Evolutionary conservation across 2,888 invertebrate species (phyloP).

Genomic region (Tetragonula carbonaria): DNA sequence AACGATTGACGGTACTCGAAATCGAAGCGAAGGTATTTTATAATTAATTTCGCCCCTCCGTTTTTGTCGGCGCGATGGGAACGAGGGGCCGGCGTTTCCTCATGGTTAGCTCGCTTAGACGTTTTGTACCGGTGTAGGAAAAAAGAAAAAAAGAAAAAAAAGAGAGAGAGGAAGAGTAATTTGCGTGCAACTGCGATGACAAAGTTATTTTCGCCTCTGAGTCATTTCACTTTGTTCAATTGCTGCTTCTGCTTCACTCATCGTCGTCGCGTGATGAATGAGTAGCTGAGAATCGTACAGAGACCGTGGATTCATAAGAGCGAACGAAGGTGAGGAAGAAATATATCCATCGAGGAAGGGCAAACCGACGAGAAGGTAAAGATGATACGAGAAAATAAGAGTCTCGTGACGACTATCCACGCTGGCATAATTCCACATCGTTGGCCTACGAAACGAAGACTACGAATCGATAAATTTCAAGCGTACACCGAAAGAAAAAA

Average conservation of each 20-base stretch:
- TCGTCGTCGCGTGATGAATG: conserved; percentile 7
- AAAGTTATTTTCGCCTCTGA: conserved; percentile 35
- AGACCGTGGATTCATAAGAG: conserved; percentile 32
- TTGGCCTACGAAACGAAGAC: conserved; percentile 63
- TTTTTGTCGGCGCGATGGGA: background rate
- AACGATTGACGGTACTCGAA: conserved; percentile 51
- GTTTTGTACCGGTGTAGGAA: conserved; percentile 47
- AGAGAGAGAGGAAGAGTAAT: background rate
- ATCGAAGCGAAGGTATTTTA: conserved; percentile 39
- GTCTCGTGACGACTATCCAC: conserved; percentile 15
- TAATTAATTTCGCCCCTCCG: conserved; percentile 30
- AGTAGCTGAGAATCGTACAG: conserved; percentile 16
- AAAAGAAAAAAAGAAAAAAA: background rate
- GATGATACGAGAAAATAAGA: background rate
- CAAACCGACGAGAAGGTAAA: background rate
- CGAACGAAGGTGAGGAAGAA: background rate
- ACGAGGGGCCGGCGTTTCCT: background rate
- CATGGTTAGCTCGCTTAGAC: conserved; percentile 54
- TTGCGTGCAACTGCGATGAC: conserved; percentile 1
- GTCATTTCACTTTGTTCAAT: conserved; percentile 9
- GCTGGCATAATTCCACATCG: conserved; percentile 52
- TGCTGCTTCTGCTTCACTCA: background rate
- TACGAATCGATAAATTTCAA: conserved; percentile 6
- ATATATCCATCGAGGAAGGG: no score
- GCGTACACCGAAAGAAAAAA: background rate